These are phyloP conservation scores for Oreonectes daqikongensis DNA, from an alignment of 2,797 vertebrate species.

Conservation along the genomic window DNA sequence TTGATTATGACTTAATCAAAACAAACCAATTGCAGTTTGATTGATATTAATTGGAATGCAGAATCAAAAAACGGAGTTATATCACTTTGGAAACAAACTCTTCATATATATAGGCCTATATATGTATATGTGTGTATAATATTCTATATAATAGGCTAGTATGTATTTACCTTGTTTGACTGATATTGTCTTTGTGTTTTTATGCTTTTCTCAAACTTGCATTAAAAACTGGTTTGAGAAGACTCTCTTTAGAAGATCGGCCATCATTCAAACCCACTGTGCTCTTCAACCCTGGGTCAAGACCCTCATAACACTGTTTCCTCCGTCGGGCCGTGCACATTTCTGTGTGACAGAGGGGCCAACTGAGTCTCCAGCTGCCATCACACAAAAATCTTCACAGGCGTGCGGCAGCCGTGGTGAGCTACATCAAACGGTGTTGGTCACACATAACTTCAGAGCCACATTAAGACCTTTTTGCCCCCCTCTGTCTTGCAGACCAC, in stretches of 20 bases:
- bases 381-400: constrained; percentile 26
- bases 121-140: too few relatives aligned
- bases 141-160: too few relatives aligned
- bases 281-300: constrained; percentile 15
- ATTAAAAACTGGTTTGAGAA: not conserved
- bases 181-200: not conserved
- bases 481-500: constrained; percentile 37
- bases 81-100: too few relatives aligned
- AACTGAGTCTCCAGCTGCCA: constrained; percentile 47
- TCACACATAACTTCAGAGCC: constrained; percentile 29
- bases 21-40: too few relatives aligned
- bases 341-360: constrained; percentile 34
- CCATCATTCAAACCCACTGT: constrained; percentile 21
- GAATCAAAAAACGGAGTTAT: too few relatives aligned
- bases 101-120: too few relatives aligned
- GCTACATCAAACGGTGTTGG: constrained; percentile 54
- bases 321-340: constrained; percentile 46
- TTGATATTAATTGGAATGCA: too few relatives aligned
- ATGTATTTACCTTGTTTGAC: too few relatives aligned
- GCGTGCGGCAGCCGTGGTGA: constrained; percentile 44
- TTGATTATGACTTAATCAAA: too few relatives aligned
- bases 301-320: constrained; percentile 45
- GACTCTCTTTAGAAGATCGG: constrained; percentile 3
- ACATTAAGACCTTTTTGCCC: constrained; percentile 33
- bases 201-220: not conserved